A percentile compares a stretch with the other conserved stretches of the same genome.
Conservation (phyloP, 2,888 invertebrate genomes). For the Drosophila algonquin region DNA sequence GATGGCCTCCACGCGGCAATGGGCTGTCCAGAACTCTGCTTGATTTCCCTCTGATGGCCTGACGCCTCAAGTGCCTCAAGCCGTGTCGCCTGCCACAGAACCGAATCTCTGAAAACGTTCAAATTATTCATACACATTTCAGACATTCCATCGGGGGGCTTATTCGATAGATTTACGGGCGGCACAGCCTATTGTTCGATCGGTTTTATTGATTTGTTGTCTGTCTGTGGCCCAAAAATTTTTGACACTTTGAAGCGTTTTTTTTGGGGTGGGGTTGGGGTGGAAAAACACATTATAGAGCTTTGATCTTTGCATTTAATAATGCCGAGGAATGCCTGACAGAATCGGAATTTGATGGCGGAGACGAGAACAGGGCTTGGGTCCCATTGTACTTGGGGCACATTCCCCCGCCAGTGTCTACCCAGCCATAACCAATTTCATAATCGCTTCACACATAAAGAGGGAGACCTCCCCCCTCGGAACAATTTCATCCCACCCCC, state of each 20-base stretch:
- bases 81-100: conserved; percentile 26
- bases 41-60: conserved; percentile 61
- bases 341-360: not conserved
- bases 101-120: too few species aligned
- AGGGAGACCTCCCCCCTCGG: not conserved
- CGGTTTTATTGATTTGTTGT: conserved; percentile 52
- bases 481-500: conserved; percentile 33
- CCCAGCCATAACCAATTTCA: conserved; percentile 16
- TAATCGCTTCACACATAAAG: conserved; percentile 9
- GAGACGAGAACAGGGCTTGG: not conserved
- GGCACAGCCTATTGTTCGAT: conserved; percentile 47
- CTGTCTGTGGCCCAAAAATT: conserved; percentile 51
- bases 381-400: not conserved
- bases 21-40: conserved; percentile 46
- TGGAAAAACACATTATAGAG: conserved; percentile 48
- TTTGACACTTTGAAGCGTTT: conserved; percentile 53
- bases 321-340: not conserved
- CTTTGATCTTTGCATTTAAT: conserved; percentile 60
- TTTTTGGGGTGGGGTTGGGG: conserved; percentile 31
- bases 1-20: conserved; percentile 33
- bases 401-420: not conserved
- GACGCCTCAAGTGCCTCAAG: conserved; percentile 56
- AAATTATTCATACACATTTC: too few species aligned
- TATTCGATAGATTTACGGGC: conserved; percentile 17
- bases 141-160: conserved; percentile 32